Percentiles rank a stretch among this genome's conserved stretches.
phyloP scores from a whole-genome alignment of 2,797 vertebrate species.

The Melanotaenia maccullochi region DNA sequence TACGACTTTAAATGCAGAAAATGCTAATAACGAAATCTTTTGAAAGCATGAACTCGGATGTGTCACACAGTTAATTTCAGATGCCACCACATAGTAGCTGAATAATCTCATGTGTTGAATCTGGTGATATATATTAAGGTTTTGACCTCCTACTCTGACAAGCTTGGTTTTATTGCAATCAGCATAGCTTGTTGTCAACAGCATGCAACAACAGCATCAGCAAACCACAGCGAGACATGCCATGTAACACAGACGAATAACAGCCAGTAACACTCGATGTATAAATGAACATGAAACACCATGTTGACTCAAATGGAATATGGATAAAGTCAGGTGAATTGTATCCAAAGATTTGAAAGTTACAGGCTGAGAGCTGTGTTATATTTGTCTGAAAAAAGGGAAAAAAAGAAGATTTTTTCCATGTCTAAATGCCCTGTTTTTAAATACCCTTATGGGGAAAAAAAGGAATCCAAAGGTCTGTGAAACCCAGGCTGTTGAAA shows the following conservation, averaged over 20 bases:
- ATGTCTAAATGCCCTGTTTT: not conserved
- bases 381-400: not conserved
- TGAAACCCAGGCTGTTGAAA: conserved; percentile 44
- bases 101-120: not conserved
- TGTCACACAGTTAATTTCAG: not conserved
- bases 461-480: conserved; percentile 2
- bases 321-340: conserved; percentile 67
- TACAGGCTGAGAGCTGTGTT: not conserved
- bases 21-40: not conserved
- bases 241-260: conserved; percentile 54
- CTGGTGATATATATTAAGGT: not conserved
- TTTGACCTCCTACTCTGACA: conserved; percentile 50
- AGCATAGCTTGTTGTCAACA: conserved; percentile 49
- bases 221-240: conserved; percentile 68
- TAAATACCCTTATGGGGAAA: not conserved
- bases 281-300: conserved; percentile 26
- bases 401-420: too few relatives aligned
- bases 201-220: conserved; percentile 72
- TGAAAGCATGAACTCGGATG: not conserved
- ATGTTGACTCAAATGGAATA: conserved; percentile 26
- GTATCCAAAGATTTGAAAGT: conserved; percentile 1
- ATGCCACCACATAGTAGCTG: not conserved
- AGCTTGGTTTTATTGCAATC: conserved; percentile 57
- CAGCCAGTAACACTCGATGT: conserved; percentile 47
- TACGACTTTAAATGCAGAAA: not conserved